Evolutionary conservation across 2,797 vertebrate species (phyloP), one percentile per base, ranked within the genome.

Genomic region (Rhynchonycteris naso): DNA sequence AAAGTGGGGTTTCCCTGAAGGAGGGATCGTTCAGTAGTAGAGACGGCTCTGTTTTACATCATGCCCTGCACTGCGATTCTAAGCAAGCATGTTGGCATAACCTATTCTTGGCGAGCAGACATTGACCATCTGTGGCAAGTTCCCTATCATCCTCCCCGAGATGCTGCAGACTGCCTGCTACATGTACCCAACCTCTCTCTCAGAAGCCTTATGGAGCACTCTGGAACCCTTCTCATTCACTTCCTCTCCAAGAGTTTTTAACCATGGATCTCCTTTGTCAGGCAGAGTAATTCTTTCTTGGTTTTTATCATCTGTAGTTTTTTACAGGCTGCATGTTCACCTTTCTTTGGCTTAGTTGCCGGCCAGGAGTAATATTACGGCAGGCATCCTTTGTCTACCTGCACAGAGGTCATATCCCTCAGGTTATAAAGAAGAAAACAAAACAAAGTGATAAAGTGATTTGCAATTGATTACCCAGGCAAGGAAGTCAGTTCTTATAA

Each of bases 371-470:
- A 94, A 88, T 87, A 43, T 43, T 43, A 43, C 4, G 43, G 43
- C 43, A 43, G 43, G 43, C 15, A 52, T 56, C n/a, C 22, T 90
- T 96, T 88, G 38, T 66, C 78, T 89, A 5, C 71, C 30, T 88
- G 54, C 63, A 71, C 24, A 94, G 58, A 79, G 52, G 22, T 84
- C 12, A 22, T 71, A 33, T 72, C 30, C 59, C 59, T 72, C 72
- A 75, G 84, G 15, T 91, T 92, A 71, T 71, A 89, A 87, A 91
- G 71, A 74, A 95, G 72, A 93, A 93, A 79, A 66, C 33, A 88
- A 54, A 85, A 15, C 10, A 18, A 52, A 88, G 65, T 83, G 26
- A 47, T 76, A 68, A 84, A 81, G 50, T 50, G 63, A 86, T 81
- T 56, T 66, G 75, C 74, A 63, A 2, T 59, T 92, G 86, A 50